Evolutionary conservation across 2,113 vertebrate genomes (phyloP).

Genomic region (Bambusicola thoracicus): DNA sequence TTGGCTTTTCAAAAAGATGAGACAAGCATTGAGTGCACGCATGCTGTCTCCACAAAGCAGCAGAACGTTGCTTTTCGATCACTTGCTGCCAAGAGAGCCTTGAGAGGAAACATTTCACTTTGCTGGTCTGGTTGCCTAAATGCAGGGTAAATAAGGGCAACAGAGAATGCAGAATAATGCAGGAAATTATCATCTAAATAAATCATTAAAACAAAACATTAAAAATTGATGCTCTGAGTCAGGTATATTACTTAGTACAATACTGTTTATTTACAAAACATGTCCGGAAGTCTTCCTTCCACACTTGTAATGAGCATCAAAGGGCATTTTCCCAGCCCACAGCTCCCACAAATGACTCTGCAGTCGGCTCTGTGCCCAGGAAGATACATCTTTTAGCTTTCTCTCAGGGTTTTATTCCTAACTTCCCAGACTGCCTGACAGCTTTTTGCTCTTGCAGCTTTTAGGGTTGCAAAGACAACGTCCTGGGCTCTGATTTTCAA

Average conservation of each 20-base stretch:
- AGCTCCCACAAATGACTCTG: neutral
- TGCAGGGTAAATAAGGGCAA: neutral
- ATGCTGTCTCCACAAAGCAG: constrained; percentile 1
- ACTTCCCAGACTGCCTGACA: neutral
- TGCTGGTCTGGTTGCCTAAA: neutral
- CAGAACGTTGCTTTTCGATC: neutral
- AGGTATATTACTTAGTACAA: neutral
- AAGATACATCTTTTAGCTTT: neutral
- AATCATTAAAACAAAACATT: constrained; percentile 2
- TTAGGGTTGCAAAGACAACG: neutral
- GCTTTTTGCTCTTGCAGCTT: neutral
- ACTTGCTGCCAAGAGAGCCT: accelerated
- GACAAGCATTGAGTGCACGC: accelerated
- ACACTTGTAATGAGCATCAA: neutral
- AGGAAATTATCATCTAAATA: neutral
- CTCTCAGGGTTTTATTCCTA: neutral
- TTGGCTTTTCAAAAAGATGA: neutral
- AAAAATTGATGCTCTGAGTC: neutral
- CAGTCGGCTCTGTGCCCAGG: neutral
- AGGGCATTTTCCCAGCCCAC: neutral
- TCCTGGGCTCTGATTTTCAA: neutral
- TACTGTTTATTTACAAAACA: neutral
- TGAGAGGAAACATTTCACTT: neutral
- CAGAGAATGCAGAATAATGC: neutral
- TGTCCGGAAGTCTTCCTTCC: neutral